A percentile compares a stretch with the other conserved stretches of the same genome.
Conservation (phyloP, 2,113 vertebrate genomes). For the Lichenostomus cassidix region DNA sequence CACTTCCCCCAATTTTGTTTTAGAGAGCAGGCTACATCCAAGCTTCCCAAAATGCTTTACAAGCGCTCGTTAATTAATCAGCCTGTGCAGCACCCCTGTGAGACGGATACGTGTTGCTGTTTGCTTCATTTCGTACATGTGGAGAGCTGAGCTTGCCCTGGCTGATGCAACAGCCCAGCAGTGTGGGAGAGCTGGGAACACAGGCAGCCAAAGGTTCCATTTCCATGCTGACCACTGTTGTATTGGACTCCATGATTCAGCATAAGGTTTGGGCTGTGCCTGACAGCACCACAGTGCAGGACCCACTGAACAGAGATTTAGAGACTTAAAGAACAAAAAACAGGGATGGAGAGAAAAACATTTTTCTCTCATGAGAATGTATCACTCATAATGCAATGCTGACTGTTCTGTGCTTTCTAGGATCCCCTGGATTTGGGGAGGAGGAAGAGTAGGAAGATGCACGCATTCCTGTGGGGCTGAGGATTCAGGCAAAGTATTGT, state of each 20-base stretch:
- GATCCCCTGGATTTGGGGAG: rapidly evolving
- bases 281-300: neutral
- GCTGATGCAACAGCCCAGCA: neutral
- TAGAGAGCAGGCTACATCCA: neutral
- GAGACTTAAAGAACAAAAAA: neutral
- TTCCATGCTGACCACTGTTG: neutral
- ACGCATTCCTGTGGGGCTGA: rapidly evolving
- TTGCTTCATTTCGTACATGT: neutral
- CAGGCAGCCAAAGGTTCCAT: neutral
- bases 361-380: neutral
- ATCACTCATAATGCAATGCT: neutral
- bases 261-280: neutral
- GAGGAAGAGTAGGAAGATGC: neutral
- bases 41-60: neutral
- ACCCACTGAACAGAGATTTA: neutral
- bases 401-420: neutral
- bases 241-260: too few species aligned
- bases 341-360: neutral
- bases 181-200: neutral
- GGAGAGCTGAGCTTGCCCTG: neutral
- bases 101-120: rapidly evolving
- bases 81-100: neutral
- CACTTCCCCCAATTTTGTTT: neutral
- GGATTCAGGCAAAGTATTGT: neutral
- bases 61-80: neutral